Base-by-base conservation (phyloP, 1,140 invertebrate species). In the Aphaenogaster floridana region DNA sequence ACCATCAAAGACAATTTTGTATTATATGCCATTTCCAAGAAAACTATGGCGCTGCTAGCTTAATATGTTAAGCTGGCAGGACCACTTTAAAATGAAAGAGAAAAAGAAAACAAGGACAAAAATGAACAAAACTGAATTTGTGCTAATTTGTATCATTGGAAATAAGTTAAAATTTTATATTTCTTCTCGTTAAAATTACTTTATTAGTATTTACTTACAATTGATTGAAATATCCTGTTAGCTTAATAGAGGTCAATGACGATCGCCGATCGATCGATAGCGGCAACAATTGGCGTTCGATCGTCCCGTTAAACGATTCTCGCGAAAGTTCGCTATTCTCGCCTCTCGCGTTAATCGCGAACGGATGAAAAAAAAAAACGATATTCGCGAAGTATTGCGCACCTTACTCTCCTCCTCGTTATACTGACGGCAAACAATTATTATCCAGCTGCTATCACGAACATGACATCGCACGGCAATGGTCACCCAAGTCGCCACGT, bases 381-480 rank as follows among this genome's bases (percentile, higher is more conserved):
- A 74, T 42, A 42, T 21, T 34, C n/a, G 15, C 21, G 0, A 45
- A 45, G 5, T 61, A 17, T 21, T 21, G 17, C 21, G 17, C 34
- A 66, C 59, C 42, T 78, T 45, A 8, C 66, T 69, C 11, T 21
- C 28, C 9, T 64, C 6, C 17, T 50, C 28, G 11, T 7, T 28
- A 66, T 66, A 57, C 17, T 8, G 36, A 54, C 13, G 42, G 34
- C 17, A 64, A 64, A 17, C 21, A 78, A 64, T 45, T 64, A 45
- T 78, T 39, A 64, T 34, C 15, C 57, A 64, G 6, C 42, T 7
- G 28, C 39, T 78, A 78, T 34, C 57, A 39, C 15, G 57, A 64
- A 28, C 54, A 21, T 45, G 54, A 36, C 28, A 78, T 78, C 57
- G 57, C 39, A 48, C 28, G 11, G 28, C 9, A 48, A 64, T 64